phyloP scores from a whole-genome alignment of 92 coral and sea anemone genomes.

The Umimayanthus chanpuru region DNA sequence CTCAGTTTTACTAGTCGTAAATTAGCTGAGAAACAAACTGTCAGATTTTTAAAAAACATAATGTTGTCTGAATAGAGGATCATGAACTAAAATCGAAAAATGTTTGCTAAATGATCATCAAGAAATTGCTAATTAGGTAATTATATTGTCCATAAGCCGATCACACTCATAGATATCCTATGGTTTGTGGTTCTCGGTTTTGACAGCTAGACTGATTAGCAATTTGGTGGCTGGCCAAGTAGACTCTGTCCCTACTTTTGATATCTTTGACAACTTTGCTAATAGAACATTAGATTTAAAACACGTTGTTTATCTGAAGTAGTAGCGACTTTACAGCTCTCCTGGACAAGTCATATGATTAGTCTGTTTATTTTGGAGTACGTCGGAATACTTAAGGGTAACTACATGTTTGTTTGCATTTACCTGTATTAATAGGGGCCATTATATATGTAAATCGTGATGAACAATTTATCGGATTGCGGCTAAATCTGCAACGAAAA shows the following conservation, averaged over 20 bases:
- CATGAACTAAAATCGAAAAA: background rate
- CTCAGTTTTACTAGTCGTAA: no score
- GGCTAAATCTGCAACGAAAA: conserved; percentile 21
- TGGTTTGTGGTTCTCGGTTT: background rate
- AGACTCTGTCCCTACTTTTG: background rate
- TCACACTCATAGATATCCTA: background rate
- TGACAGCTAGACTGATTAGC: conserved; percentile 17
- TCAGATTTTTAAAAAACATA: background rate
- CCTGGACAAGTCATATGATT: background rate
- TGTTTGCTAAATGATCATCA: background rate
- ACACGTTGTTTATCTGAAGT: background rate
- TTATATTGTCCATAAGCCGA: background rate
- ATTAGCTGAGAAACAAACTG: background rate
- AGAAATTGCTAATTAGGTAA: conserved; percentile 15
- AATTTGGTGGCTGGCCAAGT: conserved; percentile 22
- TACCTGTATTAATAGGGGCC: conserved; percentile 8
- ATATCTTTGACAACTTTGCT: background rate
- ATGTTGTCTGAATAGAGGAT: background rate
- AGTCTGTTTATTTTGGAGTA: background rate
- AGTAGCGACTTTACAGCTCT: background rate
- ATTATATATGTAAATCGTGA: conserved; percentile 16
- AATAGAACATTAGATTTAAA: background rate
- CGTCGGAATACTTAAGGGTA: conserved; percentile 6
- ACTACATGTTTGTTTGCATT: conserved; percentile 20
- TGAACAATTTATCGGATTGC: conserved; percentile 25